Evolutionary conservation across 2,888 invertebrate species (phyloP), one percentile per base, ranked within the genome.

Genomic region (Dendrolimus pini): DNA sequence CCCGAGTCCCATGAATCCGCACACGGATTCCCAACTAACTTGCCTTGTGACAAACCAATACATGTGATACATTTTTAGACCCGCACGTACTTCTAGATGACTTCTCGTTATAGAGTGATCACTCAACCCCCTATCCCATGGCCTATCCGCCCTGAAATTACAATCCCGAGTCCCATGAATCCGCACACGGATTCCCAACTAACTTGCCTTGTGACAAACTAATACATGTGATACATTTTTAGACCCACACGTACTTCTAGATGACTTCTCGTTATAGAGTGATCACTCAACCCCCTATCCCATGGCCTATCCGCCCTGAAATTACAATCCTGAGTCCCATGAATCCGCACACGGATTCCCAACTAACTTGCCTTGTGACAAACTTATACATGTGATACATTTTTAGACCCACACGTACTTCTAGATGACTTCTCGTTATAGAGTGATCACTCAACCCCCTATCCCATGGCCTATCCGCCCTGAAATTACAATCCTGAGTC

Each of bases 161-260:
- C 83, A 88, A 55, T 89, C 85, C 57, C 89, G 89, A 0, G 84
- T 83, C 0, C 88, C 89, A 53, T 90, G 89, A 0, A 89, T 89
- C 56, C 89, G 68, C 0, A 90, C 80, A 53, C 89, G 89, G 0
- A 88, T 89, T 7, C 89, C 66, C 0, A 89, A 57, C 60, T 89
- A 89, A 52, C 85, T 85, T 0, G 86, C 7, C 89, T 62, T 0
- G 89, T 89, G 63, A 90, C 89, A 61, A 83, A 89, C 56, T 90
- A 89, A 90, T 0, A 90, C 82, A 54, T 90, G 89, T 89, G 89
- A 59, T 84, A 87, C 52, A 89, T 89, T 56, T 89, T 89, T 1
- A 89, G 56, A 0, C 89, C 89, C 0, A 83, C 76, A 10, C 89
- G 89, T 0, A 89, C 87, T 55, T 89, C 89, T 7, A 88, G 13